Evolutionary conservation across 2,797 vertebrate species (phyloP), one percentile per base, ranked within the genome.

Genomic region (Paratrypauchen microcephalus): DNA sequence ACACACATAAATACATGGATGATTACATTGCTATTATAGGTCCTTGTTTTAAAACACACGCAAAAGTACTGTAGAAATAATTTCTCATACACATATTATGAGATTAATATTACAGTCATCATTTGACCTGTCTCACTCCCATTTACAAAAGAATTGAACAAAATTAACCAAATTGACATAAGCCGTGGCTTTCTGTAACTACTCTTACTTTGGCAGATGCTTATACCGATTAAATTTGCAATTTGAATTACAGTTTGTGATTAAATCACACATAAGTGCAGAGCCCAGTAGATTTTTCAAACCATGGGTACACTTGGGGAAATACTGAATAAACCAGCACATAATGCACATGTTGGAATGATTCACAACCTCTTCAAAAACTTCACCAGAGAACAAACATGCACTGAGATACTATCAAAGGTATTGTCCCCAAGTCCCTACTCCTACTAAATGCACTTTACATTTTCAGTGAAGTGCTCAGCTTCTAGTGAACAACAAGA

Each of bases 401-500:
- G 93, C 91, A 94, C 87, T 85, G 88, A 94, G 90, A 92, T 82
- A 91, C 89, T 91, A 91, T 88, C 83, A 90, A 90, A 92, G 84
- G 72, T 87, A 89, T 86, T 88, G 84, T 91, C 90, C 83, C 83
- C 84, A 78, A 86, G 86, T 90, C 84, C 87, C 88, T 93, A 92
- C 76, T 89, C 87, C 91, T 93, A 94, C 88, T 92, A 87, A 93
- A 94, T 91, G 92, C 91, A 92, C 91, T 93, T 94, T 92, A 92
- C 92, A 92, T 86, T 75, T 81, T 68, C 48, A 73, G 87, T 78
- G 88, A 91, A 91, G 89, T 90, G 89, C 88, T 90, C 91, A 91
- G 88, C 86, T 84, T 92, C 91, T 94, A 94, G 87, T 92, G 90
- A 93, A 93, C 92, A 93, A 92, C 92, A 93, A 93, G 90, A 93